Evolutionary conservation across 53 echinoderm and acorn worm genomes (phyloP).

Genomic region (Paelopatides confundens): DNA sequence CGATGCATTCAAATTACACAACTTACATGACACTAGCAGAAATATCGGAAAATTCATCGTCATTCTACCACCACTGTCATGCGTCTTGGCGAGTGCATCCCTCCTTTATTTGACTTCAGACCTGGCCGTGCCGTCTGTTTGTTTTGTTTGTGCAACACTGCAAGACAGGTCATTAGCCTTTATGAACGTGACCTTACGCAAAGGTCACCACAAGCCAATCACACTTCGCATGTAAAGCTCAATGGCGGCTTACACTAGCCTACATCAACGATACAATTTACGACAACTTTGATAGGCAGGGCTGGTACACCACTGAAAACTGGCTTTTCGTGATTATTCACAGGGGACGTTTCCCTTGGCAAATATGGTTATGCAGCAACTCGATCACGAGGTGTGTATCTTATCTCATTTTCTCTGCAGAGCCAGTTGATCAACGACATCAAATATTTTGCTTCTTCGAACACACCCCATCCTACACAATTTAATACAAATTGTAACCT

Average conservation of each 20-base stretch:
- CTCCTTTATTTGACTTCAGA: too few species aligned
- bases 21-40: too few species aligned
- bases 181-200: constrained; percentile 15
- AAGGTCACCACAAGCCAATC: constrained; percentile 44
- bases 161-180: too few species aligned
- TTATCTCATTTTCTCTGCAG: neutral
- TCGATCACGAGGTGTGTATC: constrained; percentile 86
- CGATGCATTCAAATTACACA: too few species aligned
- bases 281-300: neutral
- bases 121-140: too few species aligned
- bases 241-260: constrained; percentile 40
- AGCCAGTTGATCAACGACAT: neutral
- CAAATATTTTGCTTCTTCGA: constrained; percentile 6
- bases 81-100: too few species aligned
- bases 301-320: constrained; percentile 25
- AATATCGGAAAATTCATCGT: too few species aligned
- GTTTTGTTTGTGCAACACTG: too few species aligned
- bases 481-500: neutral
- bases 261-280: neutral
- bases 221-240: neutral
- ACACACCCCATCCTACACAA: constrained; percentile 21
- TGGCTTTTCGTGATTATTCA: constrained; percentile 62
- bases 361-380: constrained; percentile 96
- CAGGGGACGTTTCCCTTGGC: constrained; percentile 76
- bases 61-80: too few species aligned